Base-by-base conservation (phyloP, 2,113 vertebrate genomes). In the Neofelis nebulosa region DNA sequence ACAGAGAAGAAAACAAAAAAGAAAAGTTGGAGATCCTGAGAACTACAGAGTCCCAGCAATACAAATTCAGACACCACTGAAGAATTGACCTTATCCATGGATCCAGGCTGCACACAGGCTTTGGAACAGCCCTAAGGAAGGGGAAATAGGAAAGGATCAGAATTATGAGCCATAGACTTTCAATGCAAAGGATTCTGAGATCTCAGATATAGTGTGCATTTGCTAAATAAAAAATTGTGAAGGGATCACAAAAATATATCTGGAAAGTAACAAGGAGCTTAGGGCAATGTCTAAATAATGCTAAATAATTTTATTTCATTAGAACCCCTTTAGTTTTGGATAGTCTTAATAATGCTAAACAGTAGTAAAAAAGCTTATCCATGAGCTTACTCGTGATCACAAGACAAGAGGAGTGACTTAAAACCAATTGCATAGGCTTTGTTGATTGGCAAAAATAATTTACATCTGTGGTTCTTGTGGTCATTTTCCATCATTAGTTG, bases 11-110 rank as follows among this genome's bases (percentile, higher is more conserved):
- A 5, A 21, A 31, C 6, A 68, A 98, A 98, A 82, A 96, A 97
- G 94, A 98, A 41, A 86, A 97, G 7, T 88, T 98, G 98, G 38
- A 98, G 80, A 18, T 98, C 94, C 45, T 1, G 71, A 41, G 27
- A 96, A 45, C 98, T 95, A 0, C 98, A 98, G 82, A 99, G 88
- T 4, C 98, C 98, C 93, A 98, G 85, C 45, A 98, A 96, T 27
- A 99, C 97, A 97, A 98, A 98, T 68, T 99, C 98, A 0, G 97
- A 97, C 71, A 98, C 98, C 14, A 0, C 10, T 7, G 98, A 98
- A 71, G 74, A 92, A 83, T 98, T 98, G 65, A 63, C 48, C 16
- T 12, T 69, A 27, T 94, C 79, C 98, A 98, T 98, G 0, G 0
- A 52, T 89, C 57, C 73, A 90, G 93, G 57, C 50, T 31, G n/a